A percentile compares a stretch with the other conserved stretches of the same genome.
phyloP scores from a whole-genome alignment of 2,113 vertebrate species.

The Spilogale gracilis region DNA sequence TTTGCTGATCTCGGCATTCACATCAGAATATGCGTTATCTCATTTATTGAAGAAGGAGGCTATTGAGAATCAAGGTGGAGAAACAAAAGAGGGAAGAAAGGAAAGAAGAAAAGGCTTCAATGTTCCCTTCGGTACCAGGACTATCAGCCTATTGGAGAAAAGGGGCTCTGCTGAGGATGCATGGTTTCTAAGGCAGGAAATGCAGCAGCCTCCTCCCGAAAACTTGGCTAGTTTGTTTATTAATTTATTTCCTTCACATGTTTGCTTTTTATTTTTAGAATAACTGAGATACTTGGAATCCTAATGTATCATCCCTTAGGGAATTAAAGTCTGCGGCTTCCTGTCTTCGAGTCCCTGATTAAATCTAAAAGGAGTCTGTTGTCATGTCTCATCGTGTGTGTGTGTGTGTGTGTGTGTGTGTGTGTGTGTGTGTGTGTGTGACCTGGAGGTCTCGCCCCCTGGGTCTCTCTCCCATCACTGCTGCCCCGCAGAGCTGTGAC shows the following conservation, averaged over 20 bases:
- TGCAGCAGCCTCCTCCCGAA: slow-evolving; percentile 55
- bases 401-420: not conserved
- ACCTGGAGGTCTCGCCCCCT: not conserved
- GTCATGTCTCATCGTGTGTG: not conserved
- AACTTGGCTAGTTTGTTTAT: slow-evolving; percentile 67
- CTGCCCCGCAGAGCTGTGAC: not conserved
- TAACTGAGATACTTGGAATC: slow-evolving; percentile 76
- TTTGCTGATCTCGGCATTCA: not conserved
- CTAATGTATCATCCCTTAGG: slow-evolving; percentile 68
- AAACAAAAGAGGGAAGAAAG: not conserved
- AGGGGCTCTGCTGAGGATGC: not conserved
- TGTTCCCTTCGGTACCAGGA: not conserved
- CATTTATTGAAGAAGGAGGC: not conserved
- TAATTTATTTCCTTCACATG: slow-evolving; percentile 74
- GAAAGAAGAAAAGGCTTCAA: not conserved
- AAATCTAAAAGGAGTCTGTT: slow-evolving; percentile 54
- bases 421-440: not conserved
- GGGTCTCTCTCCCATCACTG: not conserved
- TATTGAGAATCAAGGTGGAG: not conserved
- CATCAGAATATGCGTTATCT: not conserved
- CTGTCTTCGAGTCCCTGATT: slow-evolving; percentile 72
- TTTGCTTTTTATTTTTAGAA: slow-evolving; percentile 81
- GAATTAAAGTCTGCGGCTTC: slow-evolving; percentile 71
- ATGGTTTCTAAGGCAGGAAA: slow-evolving; percentile 55
- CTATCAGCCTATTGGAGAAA: not conserved